phyloP scores from a whole-genome alignment of 2,888 invertebrate genomes.

The Smittia aterrima region DNA sequence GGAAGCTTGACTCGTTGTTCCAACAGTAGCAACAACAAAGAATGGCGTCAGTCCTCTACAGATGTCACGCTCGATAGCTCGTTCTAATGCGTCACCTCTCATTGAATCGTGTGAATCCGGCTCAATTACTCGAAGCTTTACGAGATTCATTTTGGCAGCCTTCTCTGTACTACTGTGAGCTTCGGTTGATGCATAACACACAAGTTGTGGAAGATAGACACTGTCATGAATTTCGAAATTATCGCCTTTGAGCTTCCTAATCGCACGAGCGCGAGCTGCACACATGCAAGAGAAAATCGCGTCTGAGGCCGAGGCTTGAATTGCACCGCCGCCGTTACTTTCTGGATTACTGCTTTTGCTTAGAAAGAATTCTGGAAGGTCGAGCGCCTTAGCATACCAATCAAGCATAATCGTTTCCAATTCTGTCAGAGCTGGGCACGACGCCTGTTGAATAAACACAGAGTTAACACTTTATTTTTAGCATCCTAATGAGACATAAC shows the following conservation, averaged over 20 bases:
- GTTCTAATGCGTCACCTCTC: slow-evolving; percentile 61
- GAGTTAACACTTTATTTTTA: slow-evolving; percentile 31
- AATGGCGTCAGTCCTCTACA: slow-evolving; percentile 75
- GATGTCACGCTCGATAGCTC: slow-evolving; percentile 69
- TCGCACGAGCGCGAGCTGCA: slow-evolving; percentile 72
- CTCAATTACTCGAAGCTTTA: slow-evolving; percentile 68
- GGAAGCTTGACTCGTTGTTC: slow-evolving; percentile 79
- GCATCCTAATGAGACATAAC: not conserved
- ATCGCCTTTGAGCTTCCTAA: slow-evolving; percentile 62
- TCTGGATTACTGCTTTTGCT: slow-evolving; percentile 46
- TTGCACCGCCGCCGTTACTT: slow-evolving; percentile 71
- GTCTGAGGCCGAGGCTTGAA: slow-evolving; percentile 82
- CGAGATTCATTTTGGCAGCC: slow-evolving; percentile 73
- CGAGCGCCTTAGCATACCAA: slow-evolving; percentile 76
- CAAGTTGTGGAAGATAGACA: slow-evolving; percentile 69
- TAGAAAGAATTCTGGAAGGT: slow-evolving; percentile 68
- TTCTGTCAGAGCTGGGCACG: slow-evolving; percentile 83
- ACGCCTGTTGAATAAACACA: slow-evolving; percentile 59
- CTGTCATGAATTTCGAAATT: slow-evolving; percentile 61
- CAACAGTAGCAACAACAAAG: slow-evolving; percentile 78
- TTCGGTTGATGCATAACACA: slow-evolving; percentile 72
- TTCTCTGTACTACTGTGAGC: slow-evolving; percentile 77
- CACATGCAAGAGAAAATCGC: slow-evolving; percentile 75
- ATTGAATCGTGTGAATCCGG: slow-evolving; percentile 67
- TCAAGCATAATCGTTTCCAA: slow-evolving; percentile 78